Conservation (phyloP, 2,888 invertebrate genomes). For the Opisthograptis luteolata region DNA sequence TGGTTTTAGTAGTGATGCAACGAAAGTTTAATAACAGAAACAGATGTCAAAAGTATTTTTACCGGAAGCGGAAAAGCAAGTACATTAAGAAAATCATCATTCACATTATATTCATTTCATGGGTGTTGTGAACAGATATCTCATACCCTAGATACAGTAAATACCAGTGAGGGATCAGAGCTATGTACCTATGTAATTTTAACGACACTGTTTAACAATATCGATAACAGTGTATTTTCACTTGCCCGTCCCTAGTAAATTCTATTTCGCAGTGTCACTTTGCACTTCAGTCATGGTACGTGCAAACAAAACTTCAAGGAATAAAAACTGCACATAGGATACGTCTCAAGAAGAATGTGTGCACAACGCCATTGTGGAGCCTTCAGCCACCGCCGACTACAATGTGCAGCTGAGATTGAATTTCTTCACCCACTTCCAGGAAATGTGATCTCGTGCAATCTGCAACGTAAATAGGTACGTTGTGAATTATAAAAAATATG, state of each 20-base stretch:
- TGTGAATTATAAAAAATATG: too few species aligned
- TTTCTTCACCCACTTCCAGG: slow-evolving; percentile 55
- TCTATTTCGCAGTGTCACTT: slow-evolving; percentile 15
- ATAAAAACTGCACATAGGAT: slow-evolving; percentile 45
- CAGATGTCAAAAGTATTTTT: too few species aligned
- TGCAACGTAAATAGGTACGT: slow-evolving; percentile 40
- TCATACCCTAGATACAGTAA: too few species aligned
- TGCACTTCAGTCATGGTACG: slow-evolving; percentile 27
- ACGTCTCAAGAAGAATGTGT: slow-evolving; percentile 46
- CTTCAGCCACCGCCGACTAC: slow-evolving; percentile 42
- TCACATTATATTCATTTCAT: too few species aligned
- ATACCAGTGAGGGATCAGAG: too few species aligned
- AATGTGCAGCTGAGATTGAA: slow-evolving; percentile 57
- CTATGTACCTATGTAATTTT: too few species aligned
- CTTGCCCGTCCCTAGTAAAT: slow-evolving; percentile 8
- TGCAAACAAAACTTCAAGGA: slow-evolving; percentile 27
- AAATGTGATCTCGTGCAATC: slow-evolving; percentile 50
- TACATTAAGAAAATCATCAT: too few species aligned
- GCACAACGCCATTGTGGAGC: slow-evolving; percentile 53
- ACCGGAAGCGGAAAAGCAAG: too few species aligned
- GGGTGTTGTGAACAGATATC: too few species aligned
- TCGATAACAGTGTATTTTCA: neutral
- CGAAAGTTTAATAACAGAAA: too few species aligned
- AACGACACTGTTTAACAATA: too few species aligned
- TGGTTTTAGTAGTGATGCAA: too few species aligned